A percentile compares a stretch with the other conserved stretches of the same genome.
Evolutionary conservation across 2,113 vertebrate species (phyloP).

Genomic region (Aleadryas rufinucha): DNA sequence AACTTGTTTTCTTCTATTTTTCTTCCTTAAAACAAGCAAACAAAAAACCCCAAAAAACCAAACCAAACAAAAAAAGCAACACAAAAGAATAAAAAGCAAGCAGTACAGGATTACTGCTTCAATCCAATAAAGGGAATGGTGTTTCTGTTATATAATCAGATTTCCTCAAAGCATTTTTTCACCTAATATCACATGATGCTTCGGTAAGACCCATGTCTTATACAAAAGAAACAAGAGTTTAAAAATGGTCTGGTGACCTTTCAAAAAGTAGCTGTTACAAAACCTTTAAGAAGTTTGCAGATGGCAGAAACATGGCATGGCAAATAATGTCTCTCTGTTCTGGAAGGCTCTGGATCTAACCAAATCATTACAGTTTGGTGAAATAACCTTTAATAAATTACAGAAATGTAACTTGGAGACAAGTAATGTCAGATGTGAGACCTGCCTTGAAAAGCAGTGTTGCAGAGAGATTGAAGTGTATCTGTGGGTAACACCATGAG

Average conservation of each 20-base stretch:
- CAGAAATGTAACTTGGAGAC: background rate
- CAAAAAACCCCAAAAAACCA: background rate
- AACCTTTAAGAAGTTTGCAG: background rate
- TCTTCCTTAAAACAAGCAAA: background rate
- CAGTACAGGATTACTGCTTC: background rate
- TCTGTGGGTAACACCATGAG: background rate
- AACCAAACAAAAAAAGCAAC: background rate
- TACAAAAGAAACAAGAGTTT: background rate
- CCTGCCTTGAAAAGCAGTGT: background rate
- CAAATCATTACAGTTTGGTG: background rate
- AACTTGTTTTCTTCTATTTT: background rate
- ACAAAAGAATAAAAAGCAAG: background rate
- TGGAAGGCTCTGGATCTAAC: background rate
- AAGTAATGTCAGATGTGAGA: background rate
- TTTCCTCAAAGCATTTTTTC: conserved; percentile 16
- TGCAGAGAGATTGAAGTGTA: background rate
- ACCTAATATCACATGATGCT: background rate
- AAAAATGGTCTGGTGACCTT: background rate
- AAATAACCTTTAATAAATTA: conserved; percentile 1
- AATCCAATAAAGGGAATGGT: background rate
- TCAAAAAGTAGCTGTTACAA: background rate
- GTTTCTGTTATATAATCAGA: background rate
- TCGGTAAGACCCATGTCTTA: background rate
- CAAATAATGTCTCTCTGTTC: background rate
- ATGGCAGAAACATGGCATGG: background rate